Base-by-base conservation (phyloP, 2,797 vertebrate species). In the Anguilla megastoma region DNA sequence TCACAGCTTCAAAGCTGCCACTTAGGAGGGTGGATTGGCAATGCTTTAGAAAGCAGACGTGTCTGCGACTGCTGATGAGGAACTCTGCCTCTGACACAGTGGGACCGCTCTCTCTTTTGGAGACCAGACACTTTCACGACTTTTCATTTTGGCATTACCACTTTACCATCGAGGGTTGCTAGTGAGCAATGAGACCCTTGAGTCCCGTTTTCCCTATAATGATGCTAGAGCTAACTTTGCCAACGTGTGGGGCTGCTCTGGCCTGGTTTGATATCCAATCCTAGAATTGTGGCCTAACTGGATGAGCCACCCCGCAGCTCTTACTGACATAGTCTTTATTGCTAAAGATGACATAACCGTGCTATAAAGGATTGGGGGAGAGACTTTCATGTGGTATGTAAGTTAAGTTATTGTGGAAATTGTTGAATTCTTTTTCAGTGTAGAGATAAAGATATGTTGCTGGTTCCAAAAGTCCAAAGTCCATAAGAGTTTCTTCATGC, bases 1-100 rank as follows among this genome's bases (percentile, higher is more conserved):
- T 90, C 89, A 89, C 90, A 54, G 87, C 33, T 87, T 54, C 58
- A 63, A 87, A 87, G 56, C 90, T 87, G 87, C 90, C 91, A 88
- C 90, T 91, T 92, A 90, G 90, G 90, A 79, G 84, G 56, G 1
- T 10, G 45, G 87, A 91, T 91, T 86, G 86, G 92, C 90, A 88
- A 86, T 91, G 90, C 91, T 84, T 91, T 92, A 86, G 88, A 79
- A 88, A 14, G 79, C 7, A 33, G 52, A 54, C 86, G 30, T 84
- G 79, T n/a, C 24, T n/a, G 18, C 9, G 80, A 52, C 16, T 52
- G 16, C 80, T 1, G 48, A 83, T 83, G 24, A 79, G 74, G 45
- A n/a, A 33, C 69, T 33, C 10, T 33, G 10, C 10, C 69, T 71
- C 69, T 7, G 45, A 6, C 36, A 18, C 33, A 14, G 33, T 36